Percentiles rank a stretch among this genome's conserved stretches.
phyloP scores from a whole-genome alignment of 2,888 invertebrate genomes.

The Psylliodes chrysocephalus region DNA sequence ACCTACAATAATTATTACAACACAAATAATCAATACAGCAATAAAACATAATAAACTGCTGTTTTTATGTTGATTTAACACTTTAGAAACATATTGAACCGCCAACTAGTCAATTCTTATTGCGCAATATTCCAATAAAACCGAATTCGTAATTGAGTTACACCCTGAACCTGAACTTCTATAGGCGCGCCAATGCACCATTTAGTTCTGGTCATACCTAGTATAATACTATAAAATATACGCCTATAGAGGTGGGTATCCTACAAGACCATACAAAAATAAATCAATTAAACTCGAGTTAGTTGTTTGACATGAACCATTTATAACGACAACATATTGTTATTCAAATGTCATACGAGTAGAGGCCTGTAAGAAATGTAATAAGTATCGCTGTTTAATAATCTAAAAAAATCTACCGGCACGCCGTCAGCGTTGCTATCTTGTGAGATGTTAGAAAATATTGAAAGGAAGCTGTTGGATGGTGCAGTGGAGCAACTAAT shows the following conservation, averaged over 20 bases:
- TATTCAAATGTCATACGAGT: constrained; percentile 34
- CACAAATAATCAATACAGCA: no score
- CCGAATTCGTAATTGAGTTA: background rate
- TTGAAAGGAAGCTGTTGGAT: no score
- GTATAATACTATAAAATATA: constrained; percentile 22
- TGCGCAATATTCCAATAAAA: constrained; percentile 1
- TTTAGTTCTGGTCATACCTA: constrained; percentile 26
- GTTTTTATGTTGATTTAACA: no score
- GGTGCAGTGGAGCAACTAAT: no score
- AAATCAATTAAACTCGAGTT: constrained; percentile 33
- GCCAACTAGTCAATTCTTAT: no score
- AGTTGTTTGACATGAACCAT: constrained; percentile 31
- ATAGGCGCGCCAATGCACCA: constrained; percentile 25
- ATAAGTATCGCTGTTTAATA: constrained; percentile 22
- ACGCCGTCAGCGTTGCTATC: no score
- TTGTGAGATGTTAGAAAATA: no score
- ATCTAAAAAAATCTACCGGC: constrained; percentile 12
- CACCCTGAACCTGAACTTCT: background rate
- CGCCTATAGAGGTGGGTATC: constrained; percentile 25
- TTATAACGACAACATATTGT: constrained; percentile 34
- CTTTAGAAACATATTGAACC: no score
- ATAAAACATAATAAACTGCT: no score
- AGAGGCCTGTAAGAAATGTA: constrained; percentile 9
- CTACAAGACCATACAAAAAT: constrained; percentile 26
- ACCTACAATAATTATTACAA: no score